A percentile compares a stretch with the other conserved stretches of the same genome.
These are phyloP conservation scores for Ptilorrhoa leucosticta DNA, from an alignment of 2,113 vertebrate species.

Conservation along the genomic window DNA sequence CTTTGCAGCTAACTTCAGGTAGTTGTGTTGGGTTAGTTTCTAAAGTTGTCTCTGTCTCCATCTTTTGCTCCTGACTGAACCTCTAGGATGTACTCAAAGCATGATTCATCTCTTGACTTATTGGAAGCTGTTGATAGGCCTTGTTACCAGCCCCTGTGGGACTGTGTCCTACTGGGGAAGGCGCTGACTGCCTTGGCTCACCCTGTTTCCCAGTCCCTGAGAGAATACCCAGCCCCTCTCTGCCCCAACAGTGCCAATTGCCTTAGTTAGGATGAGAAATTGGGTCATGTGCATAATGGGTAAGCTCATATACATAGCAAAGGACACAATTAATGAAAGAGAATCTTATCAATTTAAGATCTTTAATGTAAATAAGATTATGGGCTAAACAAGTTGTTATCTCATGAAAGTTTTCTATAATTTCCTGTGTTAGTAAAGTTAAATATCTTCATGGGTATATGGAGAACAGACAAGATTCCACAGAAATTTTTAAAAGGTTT, in stretches of 20 bases:
- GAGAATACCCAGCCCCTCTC: background rate
- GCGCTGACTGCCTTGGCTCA: background rate
- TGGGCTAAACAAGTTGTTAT: background rate
- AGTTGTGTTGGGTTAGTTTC: background rate
- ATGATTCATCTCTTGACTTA: background rate
- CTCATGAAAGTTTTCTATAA: background rate
- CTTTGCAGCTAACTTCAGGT: background rate
- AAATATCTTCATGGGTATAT: background rate
- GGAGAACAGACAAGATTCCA: background rate
- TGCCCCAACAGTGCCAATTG: background rate
- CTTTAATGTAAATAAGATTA: background rate
- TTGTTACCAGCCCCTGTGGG: background rate
- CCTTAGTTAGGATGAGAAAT: background rate
- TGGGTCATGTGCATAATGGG: accelerated
- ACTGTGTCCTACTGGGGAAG: background rate
- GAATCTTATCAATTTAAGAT: background rate
- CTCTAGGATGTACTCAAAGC: background rate
- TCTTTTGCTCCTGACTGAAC: background rate
- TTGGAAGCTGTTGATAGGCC: background rate
- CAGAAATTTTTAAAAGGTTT: background rate
- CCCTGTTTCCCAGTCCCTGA: background rate
- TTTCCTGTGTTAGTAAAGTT: background rate
- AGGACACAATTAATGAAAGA: background rate
- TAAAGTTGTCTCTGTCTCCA: background rate
- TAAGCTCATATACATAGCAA: accelerated